Evolutionary conservation across 2,797 vertebrate genomes (phyloP).

Genomic region (Arctocebus calabarensis): DNA sequence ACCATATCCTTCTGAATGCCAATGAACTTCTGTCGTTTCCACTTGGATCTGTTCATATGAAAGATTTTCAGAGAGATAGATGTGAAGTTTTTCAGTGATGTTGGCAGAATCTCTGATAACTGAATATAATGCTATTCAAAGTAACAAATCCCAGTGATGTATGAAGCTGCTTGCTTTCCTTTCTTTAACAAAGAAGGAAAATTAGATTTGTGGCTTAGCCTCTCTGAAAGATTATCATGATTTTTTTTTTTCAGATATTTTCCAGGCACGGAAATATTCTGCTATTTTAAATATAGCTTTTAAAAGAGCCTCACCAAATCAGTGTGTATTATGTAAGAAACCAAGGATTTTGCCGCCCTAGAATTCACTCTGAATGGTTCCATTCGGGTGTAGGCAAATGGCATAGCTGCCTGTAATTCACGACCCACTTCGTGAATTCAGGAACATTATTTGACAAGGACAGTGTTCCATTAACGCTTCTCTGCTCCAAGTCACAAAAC

Average conservation of each 20-base stretch:
- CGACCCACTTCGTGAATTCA: slow-evolving; percentile 13
- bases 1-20: not conserved
- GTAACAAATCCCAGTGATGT: not conserved
- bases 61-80: slow-evolving; percentile 12
- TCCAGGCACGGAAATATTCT: slow-evolving; percentile 57
- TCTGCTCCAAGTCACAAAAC: slow-evolving; percentile 59
- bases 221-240: slow-evolving; percentile 27
- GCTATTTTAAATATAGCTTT: slow-evolving; percentile 48
- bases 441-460: slow-evolving; percentile 59
- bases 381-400: not conserved
- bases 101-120: slow-evolving; percentile 31
- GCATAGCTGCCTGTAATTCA: slow-evolving; percentile 19
- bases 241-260: slow-evolving; percentile 53
- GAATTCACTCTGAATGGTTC: not conserved
- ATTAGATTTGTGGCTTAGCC: not conserved
- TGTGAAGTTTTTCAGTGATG: not conserved
- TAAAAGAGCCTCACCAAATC: slow-evolving; percentile 18
- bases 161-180: slow-evolving; percentile 31
- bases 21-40: not conserved
- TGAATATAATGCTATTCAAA: not conserved
- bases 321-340: slow-evolving; percentile 18
- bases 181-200: slow-evolving; percentile 51
- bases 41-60: not conserved
- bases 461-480: slow-evolving; percentile 49
- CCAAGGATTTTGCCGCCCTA: not conserved